phyloP scores from a whole-genome alignment of 2,113 vertebrate species.

The Vicugna pacos region DNA sequence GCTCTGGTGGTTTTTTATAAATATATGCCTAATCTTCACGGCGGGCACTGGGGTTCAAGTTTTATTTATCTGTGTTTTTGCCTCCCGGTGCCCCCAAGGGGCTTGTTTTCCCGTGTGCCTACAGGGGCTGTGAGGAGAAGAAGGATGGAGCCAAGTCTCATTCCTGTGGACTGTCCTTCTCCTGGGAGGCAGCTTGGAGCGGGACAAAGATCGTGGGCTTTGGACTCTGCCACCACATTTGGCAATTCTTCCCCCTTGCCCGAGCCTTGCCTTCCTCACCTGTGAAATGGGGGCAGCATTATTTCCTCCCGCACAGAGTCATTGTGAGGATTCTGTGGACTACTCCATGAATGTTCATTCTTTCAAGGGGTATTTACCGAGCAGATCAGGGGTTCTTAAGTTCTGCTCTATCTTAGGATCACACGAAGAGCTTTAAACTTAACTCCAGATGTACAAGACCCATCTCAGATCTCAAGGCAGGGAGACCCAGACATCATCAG shows the following conservation, averaged over 20 bases:
- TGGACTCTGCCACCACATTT: not conserved
- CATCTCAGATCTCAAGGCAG: not conserved
- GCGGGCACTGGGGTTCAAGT: conserved; percentile 72
- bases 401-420: not conserved
- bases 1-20: conserved; percentile 82
- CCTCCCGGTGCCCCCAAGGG: conserved; percentile 65
- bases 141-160: not conserved
- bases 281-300: not conserved
- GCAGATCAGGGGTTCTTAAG: not conserved
- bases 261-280: not conserved
- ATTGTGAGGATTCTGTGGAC: not conserved
- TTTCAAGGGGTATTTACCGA: not conserved
- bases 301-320: not conserved
- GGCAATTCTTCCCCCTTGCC: rapidly evolving
- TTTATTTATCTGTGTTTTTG: conserved; percentile 79
- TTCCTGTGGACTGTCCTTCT: not conserved
- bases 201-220: not conserved
- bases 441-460: not conserved
- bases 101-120: conserved; percentile 68
- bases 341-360: not conserved
- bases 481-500: not conserved
- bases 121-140: conserved; percentile 14
- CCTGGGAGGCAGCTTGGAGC: not conserved
- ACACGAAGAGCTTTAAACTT: not conserved
- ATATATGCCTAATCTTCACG: conserved; percentile 71